Evolutionary conservation across 2,797 vertebrate species (phyloP), one percentile per base, ranked within the genome.

Genomic region (Peromyscus nudipes): DNA sequence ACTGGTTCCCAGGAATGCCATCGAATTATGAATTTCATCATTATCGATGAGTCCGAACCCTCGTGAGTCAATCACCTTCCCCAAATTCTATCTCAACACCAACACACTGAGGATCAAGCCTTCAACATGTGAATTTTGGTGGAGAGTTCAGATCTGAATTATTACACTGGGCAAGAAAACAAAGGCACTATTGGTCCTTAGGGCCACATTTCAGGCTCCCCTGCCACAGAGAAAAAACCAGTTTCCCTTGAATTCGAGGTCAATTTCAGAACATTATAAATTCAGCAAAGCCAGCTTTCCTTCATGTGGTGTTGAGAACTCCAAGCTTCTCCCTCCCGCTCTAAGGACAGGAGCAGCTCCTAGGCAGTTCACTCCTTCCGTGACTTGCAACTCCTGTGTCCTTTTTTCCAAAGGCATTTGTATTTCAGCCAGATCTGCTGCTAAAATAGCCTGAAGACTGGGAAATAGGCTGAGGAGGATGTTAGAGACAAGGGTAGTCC

Each of bases 231-330:
- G 31, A n/a, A 43, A 43, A 94, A 86, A 31, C 43, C 13, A 40
- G 31, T 94, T 95, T 94, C 95, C 80, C 40, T 95, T 55, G 57
- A 49, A 89, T 73, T 79, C 25, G 43, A 65, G 49, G 25, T 91
- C 62, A 88, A 73, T 89, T 93, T 85, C 27, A 87, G 76, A 95
- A 91, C 93, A 81, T 43, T 77, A 79, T n/a, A 69, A 75, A 88
- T 88, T 83, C n/a, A 71, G 43, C 75, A 60, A 87, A 34, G 31
- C 46, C 65, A 49, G 17, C 57, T 77, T 95, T 89, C 60, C 43
- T 95, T 94, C 79, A 62, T 81, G 29, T 79, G 21, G 8, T 13
- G 27, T 43, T 80, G 83, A 62, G 89, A 52, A 21, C 49, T 6
- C 90, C 46, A 84, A 95, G 65, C 8, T 65, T 91, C 57, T n/a